These are phyloP conservation scores for Scalopus aquaticus DNA, from an alignment of 2,113 vertebrate genomes.

Conservation along the genomic window DNA sequence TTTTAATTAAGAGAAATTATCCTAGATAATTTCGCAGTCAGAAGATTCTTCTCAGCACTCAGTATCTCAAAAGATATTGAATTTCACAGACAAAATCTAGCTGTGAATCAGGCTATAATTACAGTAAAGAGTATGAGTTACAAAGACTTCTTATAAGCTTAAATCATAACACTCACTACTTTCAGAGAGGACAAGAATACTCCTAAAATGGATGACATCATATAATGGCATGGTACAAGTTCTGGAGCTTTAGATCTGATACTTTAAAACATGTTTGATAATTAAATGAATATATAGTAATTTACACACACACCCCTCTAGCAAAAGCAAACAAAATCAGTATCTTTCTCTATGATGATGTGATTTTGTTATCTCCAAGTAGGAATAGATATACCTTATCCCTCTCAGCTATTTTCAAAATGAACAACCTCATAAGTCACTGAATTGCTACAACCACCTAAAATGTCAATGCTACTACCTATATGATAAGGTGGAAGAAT, in stretches of 20 bases:
- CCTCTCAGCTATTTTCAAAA: not conserved
- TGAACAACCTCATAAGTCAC: not conserved
- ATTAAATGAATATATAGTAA: not conserved
- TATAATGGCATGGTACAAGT: slow-evolving; percentile 44
- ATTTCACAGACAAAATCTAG: slow-evolving; percentile 48
- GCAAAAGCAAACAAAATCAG: slow-evolving; percentile 26
- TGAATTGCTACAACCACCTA: not conserved
- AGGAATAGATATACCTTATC: not conserved
- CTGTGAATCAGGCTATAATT: slow-evolving; percentile 35
- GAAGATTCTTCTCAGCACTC: not conserved
- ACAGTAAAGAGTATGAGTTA: not conserved
- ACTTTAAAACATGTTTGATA: slow-evolving; percentile 36
- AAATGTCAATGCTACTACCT: not conserved
- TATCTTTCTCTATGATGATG: not conserved
- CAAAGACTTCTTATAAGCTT: slow-evolving; percentile 31
- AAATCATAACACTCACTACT: slow-evolving; percentile 35
- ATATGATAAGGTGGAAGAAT: not conserved
- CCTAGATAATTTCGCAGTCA: not conserved
- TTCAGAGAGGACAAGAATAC: slow-evolving; percentile 22
- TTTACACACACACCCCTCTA: not conserved
- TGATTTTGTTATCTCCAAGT: not conserved
- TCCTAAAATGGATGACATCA: not conserved
- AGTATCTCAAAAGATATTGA: not conserved
- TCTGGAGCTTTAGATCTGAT: not conserved
- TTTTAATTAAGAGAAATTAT: not conserved